Base-by-base conservation (phyloP, 2,888 invertebrate species). In the Caenorhabditis sp. region DNA sequence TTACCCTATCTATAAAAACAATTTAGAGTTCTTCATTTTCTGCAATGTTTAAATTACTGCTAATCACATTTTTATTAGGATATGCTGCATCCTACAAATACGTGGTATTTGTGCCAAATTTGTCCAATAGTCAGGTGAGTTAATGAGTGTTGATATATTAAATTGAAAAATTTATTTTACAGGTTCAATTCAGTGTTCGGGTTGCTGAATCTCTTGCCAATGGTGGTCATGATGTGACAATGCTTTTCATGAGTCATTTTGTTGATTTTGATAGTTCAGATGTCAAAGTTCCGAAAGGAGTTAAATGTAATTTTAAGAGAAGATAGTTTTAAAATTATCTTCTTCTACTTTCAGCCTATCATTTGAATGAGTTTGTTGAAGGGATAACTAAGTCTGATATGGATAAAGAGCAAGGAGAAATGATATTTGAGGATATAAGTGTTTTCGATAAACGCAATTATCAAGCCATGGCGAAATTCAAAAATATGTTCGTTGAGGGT, bases 171-270 rank as follows among this genome's bases (percentile, higher is more conserved):
- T n/a, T n/a, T 38, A 7, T 50, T 50, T 50, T 70, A 56, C 69
- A 83, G 83, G 64, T 78, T 1, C 67, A 82, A 67, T 82, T 79
- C 68, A 79, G 79, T 59, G 70, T 63, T 31, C 61, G 83, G 52
- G 83, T 82, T 4, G 80, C 78, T 0, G 75, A 81, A 61, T 70
- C 75, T 20, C 60, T 83, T 49, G 69, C 72, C 2, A 66, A 77
- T 65, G 83, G 77, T 12, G 83, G 82, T 49, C 83, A 83, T 52
- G 77, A 83, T 54, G 83, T 82, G 17, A 82, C 83, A 14, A 66
- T 83, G 64, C 63, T 79, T 36, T 61, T 73, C 20, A 58, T 81
- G 23, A 54, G 50, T 38, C 64, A 65, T 54, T 64, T 67, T 8
- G 5, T 31, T 0, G 70, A 67, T 56, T 81, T 61, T 50, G 59